Conservation (phyloP, 2,113 vertebrate species). For the Drymodes brunneopygia region DNA sequence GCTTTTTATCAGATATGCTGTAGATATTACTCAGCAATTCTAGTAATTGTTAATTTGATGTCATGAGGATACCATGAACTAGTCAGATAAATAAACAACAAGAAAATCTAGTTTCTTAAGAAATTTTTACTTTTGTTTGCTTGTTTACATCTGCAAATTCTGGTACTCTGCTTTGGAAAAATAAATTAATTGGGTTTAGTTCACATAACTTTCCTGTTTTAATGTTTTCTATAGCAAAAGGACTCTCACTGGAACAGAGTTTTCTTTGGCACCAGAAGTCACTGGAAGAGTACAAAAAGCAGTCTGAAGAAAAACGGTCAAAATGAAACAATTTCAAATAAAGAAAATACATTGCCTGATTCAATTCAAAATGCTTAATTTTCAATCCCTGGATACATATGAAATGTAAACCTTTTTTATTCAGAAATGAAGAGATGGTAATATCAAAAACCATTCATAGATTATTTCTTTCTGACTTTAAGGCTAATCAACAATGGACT, state of each 20-base stretch:
- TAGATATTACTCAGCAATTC: background rate
- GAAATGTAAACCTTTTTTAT: background rate
- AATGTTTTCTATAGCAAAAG: background rate
- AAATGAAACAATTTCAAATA: background rate
- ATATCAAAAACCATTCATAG: background rate
- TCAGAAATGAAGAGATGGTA: background rate
- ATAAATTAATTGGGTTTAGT: background rate
- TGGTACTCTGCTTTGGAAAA: background rate
- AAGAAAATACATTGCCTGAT: background rate
- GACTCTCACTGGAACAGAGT: background rate
- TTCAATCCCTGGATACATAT: background rate
- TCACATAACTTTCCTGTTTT: background rate
- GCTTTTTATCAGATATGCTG: background rate
- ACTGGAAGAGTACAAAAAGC: accelerated
- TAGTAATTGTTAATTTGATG: background rate
- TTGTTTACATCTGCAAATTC: background rate
- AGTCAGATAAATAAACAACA: background rate
- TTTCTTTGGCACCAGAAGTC: background rate
- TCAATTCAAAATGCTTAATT: background rate
- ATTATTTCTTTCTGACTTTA: background rate
- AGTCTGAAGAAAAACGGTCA: background rate
- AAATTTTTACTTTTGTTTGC: background rate
- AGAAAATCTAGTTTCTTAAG: background rate
- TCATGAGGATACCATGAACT: background rate
- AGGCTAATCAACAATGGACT: background rate